phyloP scores from a whole-genome alignment of 2,797 vertebrate genomes.

The Chelonia mydas region DNA sequence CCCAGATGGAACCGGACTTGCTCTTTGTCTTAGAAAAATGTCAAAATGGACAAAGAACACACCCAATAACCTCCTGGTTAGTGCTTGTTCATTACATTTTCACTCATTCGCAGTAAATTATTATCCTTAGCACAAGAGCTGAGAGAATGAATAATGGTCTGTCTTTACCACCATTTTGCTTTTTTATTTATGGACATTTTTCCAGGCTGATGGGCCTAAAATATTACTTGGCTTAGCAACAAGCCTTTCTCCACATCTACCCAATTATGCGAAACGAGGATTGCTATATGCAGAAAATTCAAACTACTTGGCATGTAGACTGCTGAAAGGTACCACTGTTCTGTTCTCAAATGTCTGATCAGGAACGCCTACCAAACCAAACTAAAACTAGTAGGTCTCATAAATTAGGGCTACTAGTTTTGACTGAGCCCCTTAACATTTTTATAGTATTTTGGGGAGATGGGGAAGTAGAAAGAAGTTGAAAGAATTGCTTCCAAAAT shows the following conservation, averaged over 20 bases:
- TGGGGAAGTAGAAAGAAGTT: background rate
- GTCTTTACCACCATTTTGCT: background rate
- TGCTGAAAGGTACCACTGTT: background rate
- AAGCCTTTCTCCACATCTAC: background rate
- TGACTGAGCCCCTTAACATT: background rate
- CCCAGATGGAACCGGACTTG: background rate
- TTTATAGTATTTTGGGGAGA: background rate
- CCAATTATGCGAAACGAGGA: background rate
- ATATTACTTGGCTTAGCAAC: background rate
- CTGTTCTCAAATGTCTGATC: background rate
- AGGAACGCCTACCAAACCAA: background rate
- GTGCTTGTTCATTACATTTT: background rate
- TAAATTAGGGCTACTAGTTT: background rate
- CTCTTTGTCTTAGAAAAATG: background rate
- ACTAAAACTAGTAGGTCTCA: background rate
- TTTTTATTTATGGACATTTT: background rate
- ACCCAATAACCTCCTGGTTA: background rate
- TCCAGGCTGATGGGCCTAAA: background rate
- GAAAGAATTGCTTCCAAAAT: background rate
- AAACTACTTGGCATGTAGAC: background rate
- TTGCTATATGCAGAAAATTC: background rate
- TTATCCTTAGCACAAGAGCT: background rate
- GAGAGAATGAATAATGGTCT: background rate
- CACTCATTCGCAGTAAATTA: background rate
- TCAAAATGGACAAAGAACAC: background rate